Conservation (phyloP, 2,113 vertebrate species). For the Mus pahari region DNA sequence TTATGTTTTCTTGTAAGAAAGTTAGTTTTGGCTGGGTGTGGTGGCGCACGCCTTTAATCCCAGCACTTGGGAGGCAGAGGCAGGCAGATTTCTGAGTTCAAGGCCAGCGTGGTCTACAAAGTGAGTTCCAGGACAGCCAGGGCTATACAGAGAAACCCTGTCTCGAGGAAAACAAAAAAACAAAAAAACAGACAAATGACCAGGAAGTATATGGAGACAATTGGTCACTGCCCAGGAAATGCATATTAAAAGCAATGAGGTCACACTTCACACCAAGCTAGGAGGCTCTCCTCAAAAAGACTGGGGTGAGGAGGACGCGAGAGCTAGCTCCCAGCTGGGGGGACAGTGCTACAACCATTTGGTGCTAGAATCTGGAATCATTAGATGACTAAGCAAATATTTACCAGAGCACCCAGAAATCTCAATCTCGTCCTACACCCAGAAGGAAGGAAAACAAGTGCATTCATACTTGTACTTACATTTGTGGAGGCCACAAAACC, state of each 20-base stretch:
- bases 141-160: no score
- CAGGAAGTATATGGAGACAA: no score
- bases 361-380: not conserved
- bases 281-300: not conserved
- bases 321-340: not conserved
- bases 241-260: no score
- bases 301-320: not conserved
- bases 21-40: not conserved
- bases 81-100: no score
- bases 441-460: not conserved
- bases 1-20: not conserved
- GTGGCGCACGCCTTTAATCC: no score
- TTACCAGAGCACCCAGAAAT: not conserved
- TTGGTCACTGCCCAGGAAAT: no score
- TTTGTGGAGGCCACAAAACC: not conserved
- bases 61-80: no score
- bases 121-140: no score
- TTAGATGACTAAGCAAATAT: not conserved
- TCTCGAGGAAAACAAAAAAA: no score
- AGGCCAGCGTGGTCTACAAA: no score
- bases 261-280: no score
- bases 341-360: not conserved
- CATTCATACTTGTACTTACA: not conserved
- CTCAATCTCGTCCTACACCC: not conserved
- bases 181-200: no score